Percentiles rank a stretch among this genome's conserved stretches.
Evolutionary conservation across 2,888 invertebrate genomes (phyloP).

Genomic region (Scaptomyza reducta): DNA sequence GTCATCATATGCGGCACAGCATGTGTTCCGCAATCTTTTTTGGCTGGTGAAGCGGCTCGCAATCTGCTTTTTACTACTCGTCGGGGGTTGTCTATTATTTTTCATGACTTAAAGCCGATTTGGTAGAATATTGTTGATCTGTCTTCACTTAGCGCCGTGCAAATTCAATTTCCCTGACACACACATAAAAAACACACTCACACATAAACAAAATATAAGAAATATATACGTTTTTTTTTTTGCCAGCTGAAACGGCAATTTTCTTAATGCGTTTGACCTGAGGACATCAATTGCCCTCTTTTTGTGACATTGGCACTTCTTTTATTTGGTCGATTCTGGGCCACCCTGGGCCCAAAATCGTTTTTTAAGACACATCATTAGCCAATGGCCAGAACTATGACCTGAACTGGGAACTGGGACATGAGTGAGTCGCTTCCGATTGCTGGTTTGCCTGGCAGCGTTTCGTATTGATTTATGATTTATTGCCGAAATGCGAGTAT

Average conservation of each 20-base stretch:
- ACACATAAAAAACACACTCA: constrained; percentile 14
- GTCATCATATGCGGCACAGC: constrained; percentile 81
- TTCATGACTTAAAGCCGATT: constrained; percentile 84
- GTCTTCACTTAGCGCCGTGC: constrained; percentile 61
- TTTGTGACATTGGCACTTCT: constrained; percentile 70
- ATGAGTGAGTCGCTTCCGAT: constrained; percentile 32
- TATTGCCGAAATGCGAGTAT: constrained; percentile 66
- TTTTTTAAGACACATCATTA: constrained; percentile 82
- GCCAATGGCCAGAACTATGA: constrained; percentile 41
- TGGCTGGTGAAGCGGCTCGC: constrained; percentile 70
- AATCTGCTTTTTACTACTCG: constrained; percentile 78
- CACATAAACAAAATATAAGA: constrained; percentile 15
- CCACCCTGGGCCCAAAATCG: constrained; percentile 58
- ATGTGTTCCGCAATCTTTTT: constrained; percentile 82
- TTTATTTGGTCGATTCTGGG: constrained; percentile 2
- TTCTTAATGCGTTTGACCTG: constrained; percentile 79
- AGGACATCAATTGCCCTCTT: constrained; percentile 79
- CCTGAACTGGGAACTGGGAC: constrained; percentile 24
- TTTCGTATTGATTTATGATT: constrained; percentile 81
- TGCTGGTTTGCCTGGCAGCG: constrained; percentile 36
- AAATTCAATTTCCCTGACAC: constrained; percentile 72
- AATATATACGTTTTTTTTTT: constrained; percentile 23
- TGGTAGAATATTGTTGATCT: constrained; percentile 82
- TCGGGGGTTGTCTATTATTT: constrained; percentile 79
- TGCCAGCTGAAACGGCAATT: constrained; percentile 76